phyloP scores from a whole-genome alignment of 2,113 vertebrate genomes.

The Lonchura striata region DNA sequence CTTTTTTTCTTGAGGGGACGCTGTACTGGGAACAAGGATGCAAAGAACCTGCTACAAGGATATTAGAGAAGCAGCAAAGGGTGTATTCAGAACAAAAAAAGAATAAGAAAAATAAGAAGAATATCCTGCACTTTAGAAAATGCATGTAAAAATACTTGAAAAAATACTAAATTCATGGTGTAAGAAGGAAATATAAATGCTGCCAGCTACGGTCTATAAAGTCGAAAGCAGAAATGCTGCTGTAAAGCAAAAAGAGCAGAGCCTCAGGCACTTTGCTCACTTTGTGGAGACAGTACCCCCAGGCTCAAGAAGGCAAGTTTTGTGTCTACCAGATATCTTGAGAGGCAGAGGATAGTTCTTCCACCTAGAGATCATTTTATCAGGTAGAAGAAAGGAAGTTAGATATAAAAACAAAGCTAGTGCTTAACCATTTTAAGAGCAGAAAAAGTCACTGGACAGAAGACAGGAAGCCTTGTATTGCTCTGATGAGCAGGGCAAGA shows the following conservation, averaged over 20 bases:
- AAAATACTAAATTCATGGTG: not conserved
- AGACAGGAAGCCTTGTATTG: not conserved
- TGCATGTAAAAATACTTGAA: not conserved
- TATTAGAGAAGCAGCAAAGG: not conserved
- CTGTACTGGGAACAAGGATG: not conserved
- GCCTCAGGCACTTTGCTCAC: not conserved
- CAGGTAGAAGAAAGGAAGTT: not conserved
- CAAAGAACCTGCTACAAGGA: not conserved
- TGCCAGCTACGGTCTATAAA: not conserved
- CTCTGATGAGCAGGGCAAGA: accelerated
- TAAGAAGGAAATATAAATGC: not conserved
- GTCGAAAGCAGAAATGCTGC: not conserved
- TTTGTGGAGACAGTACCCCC: not conserved
- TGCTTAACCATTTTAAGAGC: not conserved
- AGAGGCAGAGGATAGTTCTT: not conserved
- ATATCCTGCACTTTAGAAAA: not conserved
- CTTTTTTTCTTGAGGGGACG: not conserved
- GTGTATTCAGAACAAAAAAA: not conserved
- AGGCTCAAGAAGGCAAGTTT: not conserved
- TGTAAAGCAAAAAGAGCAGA: not conserved
- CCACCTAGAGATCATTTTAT: not conserved
- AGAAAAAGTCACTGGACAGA: not conserved
- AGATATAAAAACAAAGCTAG: not conserved
- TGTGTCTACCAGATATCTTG: not conserved
- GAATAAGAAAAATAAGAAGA: not conserved